Evolutionary conservation across 2,113 vertebrate species (phyloP), one percentile per base, ranked within the genome.

Genomic region (Neotoma lepida): DNA sequence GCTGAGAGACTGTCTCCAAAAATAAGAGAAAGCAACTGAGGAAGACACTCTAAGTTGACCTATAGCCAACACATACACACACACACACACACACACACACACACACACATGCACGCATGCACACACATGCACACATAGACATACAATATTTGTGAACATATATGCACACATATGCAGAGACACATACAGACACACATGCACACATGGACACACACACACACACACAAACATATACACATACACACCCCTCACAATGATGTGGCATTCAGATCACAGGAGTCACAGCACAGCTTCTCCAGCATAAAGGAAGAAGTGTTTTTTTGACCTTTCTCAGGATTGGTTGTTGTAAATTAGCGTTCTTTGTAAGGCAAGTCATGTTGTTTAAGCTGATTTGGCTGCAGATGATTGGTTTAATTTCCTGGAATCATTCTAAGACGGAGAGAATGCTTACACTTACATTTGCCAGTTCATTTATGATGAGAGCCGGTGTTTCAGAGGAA

Each of bases 371-470:
- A 61, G 39, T 56, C 3, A 39, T 90, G 39, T 24, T 95, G 73
- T 90, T 90, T 80, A 56, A 95, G 54, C 30, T 68, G 56, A 82
- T 93, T 93, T 93, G 33, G 73, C 39, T 87, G 71, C 54, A 87
- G 58, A 35, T 87, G 64, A 74, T 87, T 87, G 82, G 74, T 68
- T 93, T 87, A 90, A 93, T 95, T 87, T 90, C 74, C 64, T 17
- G 73, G 26, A 93, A 87, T 90, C 74, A 66, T 66, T 49, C 66
- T 90, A 81, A 64, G 51, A 80, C 86, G 54, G 15, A 73, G 41
- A 49, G 35, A 86, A 90, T 87, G 26, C 73, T 90, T 81, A 56
- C 49, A 68, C 39, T 87, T 74, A 56, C 39, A 68, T n/a, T 90
- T 81, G 81, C 56, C 71, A 61, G 87, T 93, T 82, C 7, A 5